Evolutionary conservation across 2,888 invertebrate genomes (phyloP).

Genomic region (Caenorhabditis auriculariae): DNA sequence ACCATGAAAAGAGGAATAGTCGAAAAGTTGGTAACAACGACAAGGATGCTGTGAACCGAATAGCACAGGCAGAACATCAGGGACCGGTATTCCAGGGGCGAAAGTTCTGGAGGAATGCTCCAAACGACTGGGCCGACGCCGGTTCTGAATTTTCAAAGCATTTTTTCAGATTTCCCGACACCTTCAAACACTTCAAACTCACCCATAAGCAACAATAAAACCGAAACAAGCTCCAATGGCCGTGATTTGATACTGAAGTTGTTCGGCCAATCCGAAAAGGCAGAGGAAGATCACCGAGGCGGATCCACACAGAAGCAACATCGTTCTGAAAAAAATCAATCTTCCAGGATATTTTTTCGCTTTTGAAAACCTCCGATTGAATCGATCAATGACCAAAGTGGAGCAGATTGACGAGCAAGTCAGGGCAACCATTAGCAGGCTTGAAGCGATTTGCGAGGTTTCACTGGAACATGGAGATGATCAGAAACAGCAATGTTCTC

Average conservation of each 20-base stretch:
- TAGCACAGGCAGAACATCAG: conserved; percentile 54
- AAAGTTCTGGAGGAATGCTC: conserved; percentile 55
- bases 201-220: conserved; percentile 53
- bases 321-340: conserved; percentile 9
- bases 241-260: conserved; percentile 19
- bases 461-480: conserved; percentile 25
- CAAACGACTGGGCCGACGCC: conserved; percentile 56
- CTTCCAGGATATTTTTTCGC: neutral
- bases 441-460: conserved; percentile 48
- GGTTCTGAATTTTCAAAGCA: conserved; percentile 31
- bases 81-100: conserved; percentile 42
- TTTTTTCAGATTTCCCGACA: neutral
- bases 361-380: conserved; percentile 31
- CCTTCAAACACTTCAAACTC: conserved; percentile 3
- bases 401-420: conserved; percentile 44
- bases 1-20: conserved; percentile 48
- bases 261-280: conserved; percentile 29
- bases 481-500: too few relatives aligned
- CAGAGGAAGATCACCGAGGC: conserved; percentile 26
- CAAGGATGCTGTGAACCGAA: conserved; percentile 46
- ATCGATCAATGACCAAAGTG: conserved; percentile 41
- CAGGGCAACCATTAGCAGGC: conserved; percentile 51
- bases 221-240: conserved; percentile 44
- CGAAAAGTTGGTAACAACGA: conserved; percentile 50
- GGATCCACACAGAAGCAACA: conserved; percentile 26